These are phyloP conservation scores for Idaea dimidiata DNA, from an alignment of 2,888 invertebrate genomes.

Conservation along the genomic window DNA sequence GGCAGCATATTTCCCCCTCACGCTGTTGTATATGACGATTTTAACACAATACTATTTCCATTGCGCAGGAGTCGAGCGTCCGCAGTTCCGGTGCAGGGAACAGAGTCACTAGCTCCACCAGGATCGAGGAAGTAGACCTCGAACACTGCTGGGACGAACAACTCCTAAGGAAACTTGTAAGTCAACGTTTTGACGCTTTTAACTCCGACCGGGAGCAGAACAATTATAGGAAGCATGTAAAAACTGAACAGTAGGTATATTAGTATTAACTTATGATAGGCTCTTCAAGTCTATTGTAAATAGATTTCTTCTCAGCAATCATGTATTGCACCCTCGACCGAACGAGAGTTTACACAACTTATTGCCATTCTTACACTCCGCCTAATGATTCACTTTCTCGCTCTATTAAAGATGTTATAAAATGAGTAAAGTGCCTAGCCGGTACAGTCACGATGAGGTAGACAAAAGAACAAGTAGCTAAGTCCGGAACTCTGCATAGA, in stretches of 20 bases:
- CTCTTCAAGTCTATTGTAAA: no score
- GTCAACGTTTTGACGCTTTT: conserved; percentile 43
- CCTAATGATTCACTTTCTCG: no score
- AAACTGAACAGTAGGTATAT: no score
- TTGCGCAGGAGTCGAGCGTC: conserved; percentile 66
- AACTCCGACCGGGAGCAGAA: no score
- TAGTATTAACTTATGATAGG: no score
- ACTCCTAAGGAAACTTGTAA: conserved; percentile 85
- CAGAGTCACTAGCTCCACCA: conserved; percentile 72
- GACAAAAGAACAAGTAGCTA: background rate
- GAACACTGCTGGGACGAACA: conserved; percentile 90
- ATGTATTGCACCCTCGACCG: no score
- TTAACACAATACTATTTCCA: conserved; percentile 1
- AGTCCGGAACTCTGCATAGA: background rate
- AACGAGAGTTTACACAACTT: no score
- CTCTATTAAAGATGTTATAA: no score
- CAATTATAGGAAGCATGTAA: background rate
- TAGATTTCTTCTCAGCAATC: no score
- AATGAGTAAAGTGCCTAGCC: no score
- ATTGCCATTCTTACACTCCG: no score
- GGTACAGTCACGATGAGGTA: background rate
- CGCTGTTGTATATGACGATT: background rate
- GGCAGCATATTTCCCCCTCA: no score
- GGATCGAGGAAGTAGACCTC: conserved; percentile 77
- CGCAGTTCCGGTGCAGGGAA: conserved; percentile 52